phyloP scores from a whole-genome alignment of 2,113 vertebrate species.

The Brachypteracias leptosomus region DNA sequence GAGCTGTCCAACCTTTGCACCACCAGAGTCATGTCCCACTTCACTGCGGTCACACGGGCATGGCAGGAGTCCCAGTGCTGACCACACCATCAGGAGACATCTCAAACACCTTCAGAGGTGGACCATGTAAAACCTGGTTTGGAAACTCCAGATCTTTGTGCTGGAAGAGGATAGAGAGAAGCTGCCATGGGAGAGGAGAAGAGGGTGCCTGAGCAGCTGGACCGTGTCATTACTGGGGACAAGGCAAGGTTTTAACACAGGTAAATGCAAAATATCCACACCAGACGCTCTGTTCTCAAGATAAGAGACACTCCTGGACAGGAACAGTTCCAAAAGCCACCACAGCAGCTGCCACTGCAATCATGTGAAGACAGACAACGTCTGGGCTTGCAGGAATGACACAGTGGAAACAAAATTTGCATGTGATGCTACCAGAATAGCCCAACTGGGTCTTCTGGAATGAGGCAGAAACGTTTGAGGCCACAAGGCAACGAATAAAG shows the following conservation, averaged over 20 bases:
- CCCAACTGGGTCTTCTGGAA: background rate
- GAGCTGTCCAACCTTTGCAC: background rate
- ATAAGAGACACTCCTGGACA: background rate
- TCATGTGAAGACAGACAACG: background rate
- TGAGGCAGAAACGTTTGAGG: background rate
- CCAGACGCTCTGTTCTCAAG: background rate
- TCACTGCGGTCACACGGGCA: fast-evolving
- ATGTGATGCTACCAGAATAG: fast-evolving
- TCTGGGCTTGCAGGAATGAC: background rate
- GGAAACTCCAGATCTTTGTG: background rate
- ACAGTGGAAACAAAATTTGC: background rate
- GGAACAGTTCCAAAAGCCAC: background rate
- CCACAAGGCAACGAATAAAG: background rate
- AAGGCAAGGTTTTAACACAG: no score
- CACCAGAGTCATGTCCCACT: fast-evolving
- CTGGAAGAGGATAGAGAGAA: background rate
- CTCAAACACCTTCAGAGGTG: background rate
- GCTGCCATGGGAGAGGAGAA: background rate
- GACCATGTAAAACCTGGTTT: background rate
- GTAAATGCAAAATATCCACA: background rate
- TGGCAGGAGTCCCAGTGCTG: background rate
- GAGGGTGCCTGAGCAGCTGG: no score
- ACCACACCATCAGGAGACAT: background rate
- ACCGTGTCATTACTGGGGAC: background rate
- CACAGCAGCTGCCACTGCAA: background rate